phyloP scores from a whole-genome alignment of 2,113 vertebrate species.

The Abramis brama region DNA sequence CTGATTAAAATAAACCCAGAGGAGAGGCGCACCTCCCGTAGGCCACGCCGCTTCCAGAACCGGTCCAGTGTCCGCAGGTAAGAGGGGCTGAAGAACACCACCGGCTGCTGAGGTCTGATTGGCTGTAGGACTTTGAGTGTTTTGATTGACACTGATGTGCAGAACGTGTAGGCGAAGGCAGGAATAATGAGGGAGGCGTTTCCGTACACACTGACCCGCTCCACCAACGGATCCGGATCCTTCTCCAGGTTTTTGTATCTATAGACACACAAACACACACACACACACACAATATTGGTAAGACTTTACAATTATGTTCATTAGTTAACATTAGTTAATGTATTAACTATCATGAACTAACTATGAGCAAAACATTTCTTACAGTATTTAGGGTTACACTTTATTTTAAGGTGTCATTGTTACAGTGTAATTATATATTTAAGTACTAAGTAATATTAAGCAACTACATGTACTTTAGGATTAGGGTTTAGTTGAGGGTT shows the following conservation, averaged over 20 bases:
- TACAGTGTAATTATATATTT: no score
- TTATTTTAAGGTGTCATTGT: no score
- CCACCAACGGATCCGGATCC: not conserved
- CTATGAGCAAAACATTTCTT: no score
- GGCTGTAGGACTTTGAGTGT: constrained; percentile 15
- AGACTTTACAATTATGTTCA: no score
- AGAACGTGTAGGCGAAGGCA: constrained; percentile 37
- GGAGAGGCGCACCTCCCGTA: constrained; percentile 33
- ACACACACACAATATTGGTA: no score
- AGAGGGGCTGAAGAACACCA: constrained; percentile 49
- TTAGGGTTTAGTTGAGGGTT: no score
- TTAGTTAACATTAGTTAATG: no score
- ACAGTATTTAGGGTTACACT: no score
- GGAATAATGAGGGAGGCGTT: constrained; percentile 39
- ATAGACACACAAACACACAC: not conserved
- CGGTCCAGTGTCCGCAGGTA: constrained; percentile 36
- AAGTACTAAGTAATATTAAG: no score
- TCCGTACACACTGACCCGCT: constrained; percentile 30
- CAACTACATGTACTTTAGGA: no score
- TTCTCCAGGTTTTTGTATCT: constrained; percentile 11
- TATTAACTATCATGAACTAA: no score
- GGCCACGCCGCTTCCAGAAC: constrained; percentile 39
- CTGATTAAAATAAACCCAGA: constrained; percentile 51
- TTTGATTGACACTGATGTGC: constrained; percentile 20
- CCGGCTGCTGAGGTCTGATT: constrained; percentile 32